Evolutionary conservation across 1,140 invertebrate species (phyloP).

Genomic region (Drosophila ercepeae): DNA sequence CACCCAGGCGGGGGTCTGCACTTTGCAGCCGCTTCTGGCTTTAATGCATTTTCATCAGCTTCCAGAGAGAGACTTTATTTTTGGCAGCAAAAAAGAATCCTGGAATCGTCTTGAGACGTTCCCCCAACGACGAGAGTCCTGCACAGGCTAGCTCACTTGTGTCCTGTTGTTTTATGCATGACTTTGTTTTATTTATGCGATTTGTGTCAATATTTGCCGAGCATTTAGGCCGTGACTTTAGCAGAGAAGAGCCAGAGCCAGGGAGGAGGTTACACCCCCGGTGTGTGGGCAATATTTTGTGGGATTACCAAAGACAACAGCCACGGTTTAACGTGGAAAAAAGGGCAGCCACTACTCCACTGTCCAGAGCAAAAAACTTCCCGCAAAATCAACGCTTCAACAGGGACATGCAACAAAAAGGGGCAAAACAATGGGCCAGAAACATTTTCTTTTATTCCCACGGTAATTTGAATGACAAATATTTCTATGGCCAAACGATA

Average conservation of each 20-base stretch:
- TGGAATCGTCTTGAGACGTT: not conserved
- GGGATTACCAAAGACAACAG: slow-evolving; percentile 43
- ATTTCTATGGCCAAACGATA: slow-evolving; percentile 77
- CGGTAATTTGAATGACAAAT: slow-evolving; percentile 76
- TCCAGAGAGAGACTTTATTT: no score
- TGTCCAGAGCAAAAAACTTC: slow-evolving; percentile 12
- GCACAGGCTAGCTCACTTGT: no score
- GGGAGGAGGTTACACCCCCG: no score
- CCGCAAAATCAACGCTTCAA: slow-evolving; percentile 29
- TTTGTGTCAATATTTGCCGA: slow-evolving; percentile 71
- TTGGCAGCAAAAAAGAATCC: no score
- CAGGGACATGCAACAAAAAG: slow-evolving; percentile 19
- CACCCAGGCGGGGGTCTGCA: not conserved
- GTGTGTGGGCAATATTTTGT: slow-evolving; percentile 19
- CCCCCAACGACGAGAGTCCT: not conserved
- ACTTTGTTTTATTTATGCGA: slow-evolving; percentile 65
- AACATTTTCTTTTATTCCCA: slow-evolving; percentile 60
- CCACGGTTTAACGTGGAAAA: no score
- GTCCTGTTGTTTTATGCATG: slow-evolving; percentile 53
- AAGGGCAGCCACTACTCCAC: no score
- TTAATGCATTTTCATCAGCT: slow-evolving; percentile 41
- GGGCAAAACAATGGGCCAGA: slow-evolving; percentile 28
- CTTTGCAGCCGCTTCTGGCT: slow-evolving; percentile 47
- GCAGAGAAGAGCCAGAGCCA: not conserved
- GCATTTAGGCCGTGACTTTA: slow-evolving; percentile 62